Evolutionary conservation across 2,113 vertebrate genomes (phyloP).

Genomic region (Sturnus vulgaris): DNA sequence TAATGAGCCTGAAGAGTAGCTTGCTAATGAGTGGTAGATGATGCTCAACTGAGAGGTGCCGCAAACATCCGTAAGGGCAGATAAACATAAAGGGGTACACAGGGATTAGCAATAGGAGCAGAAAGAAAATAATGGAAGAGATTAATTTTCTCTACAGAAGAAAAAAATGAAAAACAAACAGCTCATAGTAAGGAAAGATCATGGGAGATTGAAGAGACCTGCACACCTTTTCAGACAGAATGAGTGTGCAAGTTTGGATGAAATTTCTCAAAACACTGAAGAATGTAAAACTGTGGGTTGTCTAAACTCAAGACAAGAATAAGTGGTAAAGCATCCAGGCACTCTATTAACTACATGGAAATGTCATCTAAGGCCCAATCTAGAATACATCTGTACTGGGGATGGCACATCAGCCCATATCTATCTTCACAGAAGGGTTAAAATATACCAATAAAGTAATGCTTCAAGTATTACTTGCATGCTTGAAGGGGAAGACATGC

Average conservation of each 20-base stretch:
- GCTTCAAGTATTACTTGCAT: not conserved
- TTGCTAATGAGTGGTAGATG: not conserved
- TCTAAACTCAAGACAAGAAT: not conserved
- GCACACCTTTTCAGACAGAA: not conserved
- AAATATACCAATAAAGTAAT: not conserved
- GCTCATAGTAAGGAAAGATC: not conserved
- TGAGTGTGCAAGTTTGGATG: not conserved
- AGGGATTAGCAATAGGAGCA: not conserved
- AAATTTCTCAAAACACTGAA: not conserved
- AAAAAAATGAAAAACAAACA: not conserved
- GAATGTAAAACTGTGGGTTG: not conserved
- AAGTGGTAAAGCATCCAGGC: not conserved
- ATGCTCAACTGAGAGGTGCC: not conserved
- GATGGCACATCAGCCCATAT: not conserved
- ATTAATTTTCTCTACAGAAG: not conserved
- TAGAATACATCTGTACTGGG: not conserved
- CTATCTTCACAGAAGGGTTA: not conserved
- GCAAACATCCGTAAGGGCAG: not conserved
- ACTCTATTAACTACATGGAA: not conserved
- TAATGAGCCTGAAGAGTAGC: slow-evolving; percentile 12
- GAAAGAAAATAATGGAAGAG: not conserved
- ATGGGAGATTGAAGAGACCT: accelerated
- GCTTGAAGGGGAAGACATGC: not conserved
- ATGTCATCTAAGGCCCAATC: not conserved
- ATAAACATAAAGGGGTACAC: not conserved